A percentile compares a stretch with the other conserved stretches of the same genome.
phyloP scores from a whole-genome alignment of 2,113 vertebrate genomes.

The Myocastor coypus region DNA sequence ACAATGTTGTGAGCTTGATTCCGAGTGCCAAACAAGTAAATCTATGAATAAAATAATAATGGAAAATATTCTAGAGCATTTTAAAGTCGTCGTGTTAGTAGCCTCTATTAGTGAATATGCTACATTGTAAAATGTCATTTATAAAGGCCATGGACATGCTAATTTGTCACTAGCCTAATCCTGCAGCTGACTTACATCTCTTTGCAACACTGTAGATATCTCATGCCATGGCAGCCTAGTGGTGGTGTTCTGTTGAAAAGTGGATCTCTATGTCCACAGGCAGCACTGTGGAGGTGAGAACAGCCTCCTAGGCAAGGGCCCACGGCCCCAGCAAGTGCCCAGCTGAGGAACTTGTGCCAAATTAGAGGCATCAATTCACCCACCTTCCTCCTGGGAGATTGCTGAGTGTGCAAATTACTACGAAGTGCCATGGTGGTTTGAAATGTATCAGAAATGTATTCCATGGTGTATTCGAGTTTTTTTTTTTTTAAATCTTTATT shows the following conservation, averaged over 20 bases:
- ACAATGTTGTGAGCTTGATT: too few relatives aligned
- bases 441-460: neutral
- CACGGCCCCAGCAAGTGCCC: neutral
- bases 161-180: neutral
- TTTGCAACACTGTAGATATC: neutral
- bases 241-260: neutral
- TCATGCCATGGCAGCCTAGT: too few relatives aligned
- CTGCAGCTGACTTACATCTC: neutral
- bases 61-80: constrained; percentile 48
- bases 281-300: neutral
- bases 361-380: neutral
- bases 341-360: neutral
- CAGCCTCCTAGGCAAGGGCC: rapidly evolving
- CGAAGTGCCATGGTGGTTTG: neutral
- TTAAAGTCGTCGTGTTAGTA: neutral
- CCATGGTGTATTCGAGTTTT: neutral
- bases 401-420: neutral
- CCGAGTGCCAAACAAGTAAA: neutral
- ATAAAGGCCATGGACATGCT: neutral
- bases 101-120: neutral
- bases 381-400: neutral
- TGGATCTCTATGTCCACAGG: rapidly evolving
- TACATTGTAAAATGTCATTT: constrained; percentile 15
- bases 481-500: too few relatives aligned
- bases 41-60: constrained; percentile 35